Evolutionary conservation across 2,113 vertebrate genomes (phyloP), one percentile per base, ranked within the genome.

Genomic region (Dissostichus mawsoni): DNA sequence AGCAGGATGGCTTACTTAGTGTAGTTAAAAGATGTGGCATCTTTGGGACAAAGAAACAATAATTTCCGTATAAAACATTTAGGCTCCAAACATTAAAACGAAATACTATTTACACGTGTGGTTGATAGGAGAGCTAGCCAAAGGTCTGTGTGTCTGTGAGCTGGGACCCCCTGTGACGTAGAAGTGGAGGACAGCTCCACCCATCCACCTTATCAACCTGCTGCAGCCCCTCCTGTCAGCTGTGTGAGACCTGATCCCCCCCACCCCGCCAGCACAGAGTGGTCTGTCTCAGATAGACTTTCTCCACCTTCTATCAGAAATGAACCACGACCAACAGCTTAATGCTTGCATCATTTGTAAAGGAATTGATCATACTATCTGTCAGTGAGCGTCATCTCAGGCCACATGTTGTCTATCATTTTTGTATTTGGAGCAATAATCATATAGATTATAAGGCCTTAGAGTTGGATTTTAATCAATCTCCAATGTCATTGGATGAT

Each of bases 151-250:
- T 36, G 36, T 36, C 48, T 50, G 11, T 50, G 2, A 55, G n/a
- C 18, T 56, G 11, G 53, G 20, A 23, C 20, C 18, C 53, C 53
- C 4, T 41, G 36, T 23, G 53, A 56, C 1, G 6, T 87, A 41
- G 84, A 92, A 68, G 63, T 84, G 44, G 52, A 52, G 18, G 59
- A 71, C 75, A 45, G 73, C 84, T 77, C 89, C 94, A 92, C 95
- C 94, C 95, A 65, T 78, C 29, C 6, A 61, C 78, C 91, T 94
- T 95, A 95, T 95, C 95, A 92, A 81, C 62, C 80, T 55, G 78
- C 83, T 69, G 83, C 94, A 94, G 93, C 62, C 11, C 3, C 56
- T 61, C 33, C 18, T 25, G 66, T 36, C 9, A 56, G 81, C 86
- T 68, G 78, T 17, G 72, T 68, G 65, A 1, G 71, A 79, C 50